Conservation (phyloP, 2,797 vertebrate genomes). For the Enoplosus armatus region DNA sequence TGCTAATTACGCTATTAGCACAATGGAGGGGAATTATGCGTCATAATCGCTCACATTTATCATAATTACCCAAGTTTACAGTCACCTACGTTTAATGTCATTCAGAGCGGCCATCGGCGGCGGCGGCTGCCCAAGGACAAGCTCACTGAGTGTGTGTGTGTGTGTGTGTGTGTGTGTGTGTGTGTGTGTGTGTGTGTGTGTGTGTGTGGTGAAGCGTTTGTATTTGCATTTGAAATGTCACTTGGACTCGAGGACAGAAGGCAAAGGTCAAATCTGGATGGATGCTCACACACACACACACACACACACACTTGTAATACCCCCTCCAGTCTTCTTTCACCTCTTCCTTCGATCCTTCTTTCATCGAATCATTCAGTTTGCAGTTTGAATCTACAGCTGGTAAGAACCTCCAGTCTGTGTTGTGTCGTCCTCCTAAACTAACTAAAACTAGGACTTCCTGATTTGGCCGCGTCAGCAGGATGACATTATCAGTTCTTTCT, state of each 20-base stretch:
- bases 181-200: constrained; percentile 13
- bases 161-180: constrained; percentile 25
- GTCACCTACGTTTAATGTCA: constrained; percentile 76
- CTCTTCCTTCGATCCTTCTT: background rate
- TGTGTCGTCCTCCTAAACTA: too few species aligned
- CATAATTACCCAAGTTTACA: constrained; percentile 79
- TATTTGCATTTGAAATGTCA: constrained; percentile 68
- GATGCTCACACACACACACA: background rate
- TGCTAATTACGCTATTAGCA: constrained; percentile 79
- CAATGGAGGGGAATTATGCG: constrained; percentile 69
- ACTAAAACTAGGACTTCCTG: too few species aligned
- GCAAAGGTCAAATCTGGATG: constrained; percentile 53
- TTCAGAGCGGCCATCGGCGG: constrained; percentile 40
- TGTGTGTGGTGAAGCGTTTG: constrained; percentile 14
- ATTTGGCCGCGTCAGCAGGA: too few species aligned
- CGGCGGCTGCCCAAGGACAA: constrained; percentile 68
- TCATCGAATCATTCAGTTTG: background rate
- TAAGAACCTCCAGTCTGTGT: too few species aligned
- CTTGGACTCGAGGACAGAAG: constrained; percentile 45
- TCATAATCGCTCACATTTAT: constrained; percentile 78
- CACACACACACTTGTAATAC: background rate
- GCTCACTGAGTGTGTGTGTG: constrained; percentile 6
- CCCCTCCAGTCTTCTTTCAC: background rate
- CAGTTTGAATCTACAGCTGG: too few species aligned
- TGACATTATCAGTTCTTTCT: too few species aligned